These are phyloP conservation scores for Volucella zonaria DNA, from an alignment of 2,888 invertebrate genomes.

Conservation along the genomic window DNA sequence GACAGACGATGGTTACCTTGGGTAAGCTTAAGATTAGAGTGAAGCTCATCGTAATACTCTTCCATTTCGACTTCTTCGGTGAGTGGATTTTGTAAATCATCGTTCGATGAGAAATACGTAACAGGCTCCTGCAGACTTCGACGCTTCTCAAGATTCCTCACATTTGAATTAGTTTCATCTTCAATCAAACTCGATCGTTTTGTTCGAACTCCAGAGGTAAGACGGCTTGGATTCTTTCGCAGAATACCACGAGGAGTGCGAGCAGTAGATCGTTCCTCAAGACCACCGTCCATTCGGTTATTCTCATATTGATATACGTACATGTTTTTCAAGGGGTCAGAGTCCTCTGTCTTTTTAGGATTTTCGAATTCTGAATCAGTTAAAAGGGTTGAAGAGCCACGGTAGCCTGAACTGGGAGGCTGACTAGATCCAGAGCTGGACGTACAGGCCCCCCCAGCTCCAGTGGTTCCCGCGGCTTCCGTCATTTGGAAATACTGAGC, in stretches of 20 bases:
- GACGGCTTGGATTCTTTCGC: conserved; percentile 77
- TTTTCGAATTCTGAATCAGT: conserved; percentile 86
- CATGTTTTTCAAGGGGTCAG: conserved; percentile 84
- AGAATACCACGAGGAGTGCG: conserved; percentile 84
- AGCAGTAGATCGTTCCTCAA: conserved; percentile 82
- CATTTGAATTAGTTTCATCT: conserved; percentile 83
- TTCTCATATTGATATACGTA: conserved; percentile 92
- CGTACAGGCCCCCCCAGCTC: conserved; percentile 70
- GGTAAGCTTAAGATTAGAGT: conserved; percentile 66
- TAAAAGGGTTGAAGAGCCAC: conserved; percentile 92
- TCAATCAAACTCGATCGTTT: conserved; percentile 93
- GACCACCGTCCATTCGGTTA: conserved; percentile 85
- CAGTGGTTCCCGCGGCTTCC: conserved; percentile 61
- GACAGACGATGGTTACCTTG: conserved; percentile 79
- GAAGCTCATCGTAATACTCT: conserved; percentile 81
- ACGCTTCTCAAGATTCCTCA: conserved; percentile 84
- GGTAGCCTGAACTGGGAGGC: conserved; percentile 92
- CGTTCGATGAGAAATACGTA: conserved; percentile 82
- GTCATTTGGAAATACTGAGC: conserved; percentile 79
- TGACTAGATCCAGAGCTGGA: conserved; percentile 85
- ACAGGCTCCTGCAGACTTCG: conserved; percentile 91
- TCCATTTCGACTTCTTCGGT: conserved; percentile 75
- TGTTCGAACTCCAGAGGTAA: conserved; percentile 82
- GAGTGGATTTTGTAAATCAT: conserved; percentile 77
- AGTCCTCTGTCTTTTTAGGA: conserved; percentile 67